phyloP scores from a whole-genome alignment of 1,140 invertebrate species.

The Papilio polyxenes region DNA sequence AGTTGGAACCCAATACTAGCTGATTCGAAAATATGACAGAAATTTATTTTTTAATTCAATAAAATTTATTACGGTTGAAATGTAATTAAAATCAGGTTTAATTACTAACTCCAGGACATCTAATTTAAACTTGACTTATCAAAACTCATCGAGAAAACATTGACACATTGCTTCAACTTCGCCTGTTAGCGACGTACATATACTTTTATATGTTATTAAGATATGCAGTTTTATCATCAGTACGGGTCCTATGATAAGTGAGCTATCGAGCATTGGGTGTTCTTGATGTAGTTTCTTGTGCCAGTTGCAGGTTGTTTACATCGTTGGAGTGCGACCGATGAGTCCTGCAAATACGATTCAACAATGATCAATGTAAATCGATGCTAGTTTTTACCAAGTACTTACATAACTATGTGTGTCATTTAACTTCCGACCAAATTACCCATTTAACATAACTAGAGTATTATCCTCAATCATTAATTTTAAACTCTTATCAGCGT shows the following conservation, averaged over 20 bases:
- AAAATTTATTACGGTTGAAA: background rate
- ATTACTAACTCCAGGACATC: conserved; percentile 8
- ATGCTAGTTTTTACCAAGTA: background rate
- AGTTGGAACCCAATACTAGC: background rate
- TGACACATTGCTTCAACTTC: conserved; percentile 26
- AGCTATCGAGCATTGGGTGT: conserved; percentile 66
- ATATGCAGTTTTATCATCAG: conserved; percentile 56
- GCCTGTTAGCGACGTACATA: conserved; percentile 22
- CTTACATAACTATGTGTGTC: background rate
- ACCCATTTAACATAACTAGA: background rate
- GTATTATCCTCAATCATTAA: too few relatives aligned
- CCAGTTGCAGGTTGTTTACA: conserved; percentile 74
- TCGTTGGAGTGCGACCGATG: conserved; percentile 46
- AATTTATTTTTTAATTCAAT: background rate
- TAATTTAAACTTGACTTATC: conserved; percentile 33
- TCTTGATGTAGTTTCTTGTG: conserved; percentile 76
- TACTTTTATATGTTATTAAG: conserved; percentile 54
- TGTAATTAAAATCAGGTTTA: conserved; percentile 9
- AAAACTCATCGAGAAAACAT: conserved; percentile 1
- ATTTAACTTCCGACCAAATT: background rate
- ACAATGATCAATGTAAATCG: background rate
- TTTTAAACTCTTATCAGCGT: too few relatives aligned
- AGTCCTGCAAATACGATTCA: background rate
- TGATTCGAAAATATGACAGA: too few relatives aligned
- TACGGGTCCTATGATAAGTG: conserved; percentile 69